Evolutionary conservation across 2,797 vertebrate genomes (phyloP), one percentile per base, ranked within the genome.

Genomic region (Lophura swinhoii): DNA sequence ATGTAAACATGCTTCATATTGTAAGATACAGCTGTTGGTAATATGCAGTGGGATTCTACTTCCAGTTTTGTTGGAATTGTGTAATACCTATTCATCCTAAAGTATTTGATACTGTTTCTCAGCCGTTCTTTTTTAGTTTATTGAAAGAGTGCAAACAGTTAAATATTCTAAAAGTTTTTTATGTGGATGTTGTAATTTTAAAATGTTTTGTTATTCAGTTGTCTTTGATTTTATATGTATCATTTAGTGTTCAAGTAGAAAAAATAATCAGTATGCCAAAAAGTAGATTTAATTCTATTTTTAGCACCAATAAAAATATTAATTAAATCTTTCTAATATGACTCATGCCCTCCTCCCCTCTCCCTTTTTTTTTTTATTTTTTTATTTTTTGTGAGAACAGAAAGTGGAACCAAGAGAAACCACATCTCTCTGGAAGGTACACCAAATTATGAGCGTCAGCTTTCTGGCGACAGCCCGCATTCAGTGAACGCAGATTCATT

Each of bases 401-500:
- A 98, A 87, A 90, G 91, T 3, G 97, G 96, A 23, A 81, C 91
- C 63, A 95, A 89, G 62, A 97, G 55, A 44, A 81, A 46, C 43
- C 91, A 95, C 49, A 96, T 93, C 55, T 98, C 97, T 76, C 94
- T 97, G 26, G 98, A 98, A 63, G 96, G 97, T 6, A 97, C 97
- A 1, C 98, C 98, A 6, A 95, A 97, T 88, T 97, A 90, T 5
- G 98, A 98, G 51, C 95, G 91, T 56, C 94, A 95, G 66, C 78
- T 92, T 72, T 97, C 97, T 17, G 90, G 97, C 22, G 98, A 98
- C 6, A 98, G 98, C 81, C 97, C 98, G 14, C 97, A 96, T 48
- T 98, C 98, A 3, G 83, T 98, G 78, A 97, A 96, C 81, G 97
- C 97, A 33, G 98, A 99, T 87, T 97, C 98, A 31, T 97, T 98